Evolutionary conservation across 1,140 invertebrate species (phyloP).

Genomic region (Lucilia cuprina): DNA sequence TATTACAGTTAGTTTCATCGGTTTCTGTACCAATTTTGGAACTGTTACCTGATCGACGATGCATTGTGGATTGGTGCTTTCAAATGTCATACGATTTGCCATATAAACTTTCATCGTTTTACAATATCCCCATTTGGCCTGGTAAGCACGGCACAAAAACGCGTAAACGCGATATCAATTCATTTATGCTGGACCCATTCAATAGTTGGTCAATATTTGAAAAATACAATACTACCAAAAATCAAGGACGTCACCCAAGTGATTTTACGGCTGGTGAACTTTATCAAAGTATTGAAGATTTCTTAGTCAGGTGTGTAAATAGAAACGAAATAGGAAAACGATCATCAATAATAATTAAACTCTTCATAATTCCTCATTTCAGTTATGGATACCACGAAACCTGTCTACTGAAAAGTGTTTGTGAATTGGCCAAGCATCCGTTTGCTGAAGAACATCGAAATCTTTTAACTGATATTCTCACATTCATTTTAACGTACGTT

Average conservation of each 20-base stretch:
- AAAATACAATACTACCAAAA: conserved; percentile 23
- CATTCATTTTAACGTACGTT: conserved; percentile 53
- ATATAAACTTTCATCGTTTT: conserved; percentile 46
- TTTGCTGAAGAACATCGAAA: conserved; percentile 52
- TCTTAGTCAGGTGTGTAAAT: conserved; percentile 34
- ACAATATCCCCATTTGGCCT: conserved; percentile 57
- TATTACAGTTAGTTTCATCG: conserved; percentile 39
- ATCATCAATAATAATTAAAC: neutral
- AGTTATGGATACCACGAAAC: conserved; percentile 53
- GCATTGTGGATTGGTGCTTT: conserved; percentile 57
- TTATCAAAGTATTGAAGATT: conserved; percentile 47
- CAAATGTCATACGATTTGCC: conserved; percentile 52
- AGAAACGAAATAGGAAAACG: neutral
- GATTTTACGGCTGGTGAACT: conserved; percentile 58
- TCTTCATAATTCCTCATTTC: neutral
- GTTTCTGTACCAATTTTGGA: conserved; percentile 53
- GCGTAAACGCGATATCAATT: neutral
- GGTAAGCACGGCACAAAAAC: conserved; percentile 35
- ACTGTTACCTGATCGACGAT: conserved; percentile 51
- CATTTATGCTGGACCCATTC: neutral
- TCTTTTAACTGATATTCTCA: conserved; percentile 50
- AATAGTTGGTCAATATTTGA: conserved; percentile 21
- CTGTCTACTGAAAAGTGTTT: conserved; percentile 54
- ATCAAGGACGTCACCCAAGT: conserved; percentile 42
- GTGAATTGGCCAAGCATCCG: conserved; percentile 55